Base-by-base conservation (phyloP, 2,797 vertebrate genomes). In the Labeo calbasu region DNA sequence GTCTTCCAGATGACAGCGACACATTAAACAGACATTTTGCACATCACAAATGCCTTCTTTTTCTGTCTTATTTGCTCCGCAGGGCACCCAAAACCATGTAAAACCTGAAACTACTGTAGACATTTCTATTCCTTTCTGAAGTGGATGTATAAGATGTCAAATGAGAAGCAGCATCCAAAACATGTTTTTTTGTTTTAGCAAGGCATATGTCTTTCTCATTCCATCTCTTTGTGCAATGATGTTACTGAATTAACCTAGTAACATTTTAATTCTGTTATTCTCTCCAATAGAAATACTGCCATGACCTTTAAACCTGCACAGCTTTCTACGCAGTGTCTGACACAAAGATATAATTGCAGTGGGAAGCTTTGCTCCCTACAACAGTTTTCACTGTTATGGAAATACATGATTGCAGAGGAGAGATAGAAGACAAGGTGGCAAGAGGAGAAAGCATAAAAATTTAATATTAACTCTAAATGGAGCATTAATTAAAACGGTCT, bases 401-500 rank as follows among this genome's bases (percentile, higher is more conserved):
- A 73, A 40, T 63, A 40, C 7, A 10, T 63, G 80, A 82, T 72
- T 73, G 57, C 57, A 40, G 25, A 2, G 21, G 70, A 82, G 28
- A 63, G 25, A 36, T 61, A 40, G 25, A 61, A 50, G 51, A 46
- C 76, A 59, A 72, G 65, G 57, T 61, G 40, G 32, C 63, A 59
- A 65, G 43, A 51, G 59, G 19, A 69, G 23, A 71, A 79, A 88
- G 66, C 50, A 80, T 86, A 87, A 87, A 92, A 86, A 90, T 57
- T 5, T 14, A 85, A 61, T 77, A 59, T 80, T 91, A 88, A 23
- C 40, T 89, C 87, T 89, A 88, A 93, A 90, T 86, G 86, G 85
- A 73, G 43, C 87, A 86, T 91, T 93, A 92, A 94, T 93, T 93
- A 92, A 93, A 91, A 92, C 59, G 53, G 72, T 85, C 87, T 77